A percentile compares a stretch with the other conserved stretches of the same genome.
Conservation (phyloP, 2,797 vertebrate species). For the Philypnodon macrostomus region DNA sequence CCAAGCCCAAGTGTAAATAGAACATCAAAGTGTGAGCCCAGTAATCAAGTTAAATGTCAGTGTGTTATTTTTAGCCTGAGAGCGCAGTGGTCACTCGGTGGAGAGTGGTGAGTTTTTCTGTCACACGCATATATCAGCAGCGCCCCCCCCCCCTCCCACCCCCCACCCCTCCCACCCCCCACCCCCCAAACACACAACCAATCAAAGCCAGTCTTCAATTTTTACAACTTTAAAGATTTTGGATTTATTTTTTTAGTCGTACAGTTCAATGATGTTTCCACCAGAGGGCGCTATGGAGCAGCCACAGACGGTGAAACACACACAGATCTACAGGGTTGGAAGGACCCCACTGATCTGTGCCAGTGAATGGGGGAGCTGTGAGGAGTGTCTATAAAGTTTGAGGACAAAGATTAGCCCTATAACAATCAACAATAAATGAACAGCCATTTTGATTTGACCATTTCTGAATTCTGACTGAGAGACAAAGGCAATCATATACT, state of each 20-base stretch:
- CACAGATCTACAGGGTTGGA: not conserved
- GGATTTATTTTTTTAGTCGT: no score
- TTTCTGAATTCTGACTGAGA: no score
- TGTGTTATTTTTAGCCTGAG: slow-evolving; percentile 22
- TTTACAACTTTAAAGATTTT: not conserved
- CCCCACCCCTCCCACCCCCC: not conserved
- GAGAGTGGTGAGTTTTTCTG: not conserved
- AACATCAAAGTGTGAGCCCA: slow-evolving; percentile 24
- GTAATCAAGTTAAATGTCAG: slow-evolving; percentile 33
- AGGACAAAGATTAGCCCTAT: slow-evolving; percentile 44
- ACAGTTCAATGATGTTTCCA: not conserved
- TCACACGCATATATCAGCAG: slow-evolving; percentile 6
- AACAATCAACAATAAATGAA: slow-evolving; percentile 21
- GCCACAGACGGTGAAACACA: not conserved
- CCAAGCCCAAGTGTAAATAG: slow-evolving; percentile 5
- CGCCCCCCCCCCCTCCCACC: not conserved
- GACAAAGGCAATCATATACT: no score
- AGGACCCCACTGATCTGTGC: slow-evolving; percentile 3
- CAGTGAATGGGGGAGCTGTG: no score
- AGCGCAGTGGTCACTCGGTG: slow-evolving; percentile 2
- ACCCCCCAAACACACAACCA: slow-evolving; percentile 1
- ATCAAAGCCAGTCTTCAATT: not conserved
- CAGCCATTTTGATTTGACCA: no score
- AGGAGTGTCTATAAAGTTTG: slow-evolving; percentile 24
- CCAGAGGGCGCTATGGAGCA: slow-evolving; percentile 41